Evolutionary conservation across 2,888 invertebrate genomes (phyloP).

Genomic region (Prosapia bicincta): DNA sequence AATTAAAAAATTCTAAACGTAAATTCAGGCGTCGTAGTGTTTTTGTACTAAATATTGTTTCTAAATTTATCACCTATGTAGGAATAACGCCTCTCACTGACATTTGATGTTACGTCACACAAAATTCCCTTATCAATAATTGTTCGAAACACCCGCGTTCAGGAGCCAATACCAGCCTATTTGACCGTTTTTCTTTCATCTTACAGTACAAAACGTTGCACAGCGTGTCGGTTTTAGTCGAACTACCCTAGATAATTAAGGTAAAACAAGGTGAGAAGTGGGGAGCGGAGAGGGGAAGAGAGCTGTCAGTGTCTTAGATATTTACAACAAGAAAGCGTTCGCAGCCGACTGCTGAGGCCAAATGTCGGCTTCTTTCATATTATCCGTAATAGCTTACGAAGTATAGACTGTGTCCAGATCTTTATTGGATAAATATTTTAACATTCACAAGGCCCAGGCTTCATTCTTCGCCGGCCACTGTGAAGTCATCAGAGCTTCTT

Average conservation of each 20-base stretch:
- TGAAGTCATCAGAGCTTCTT: neutral
- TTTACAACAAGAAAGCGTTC: neutral
- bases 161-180: no score
- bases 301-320: neutral
- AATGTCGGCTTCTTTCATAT: neutral
- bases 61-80: no score
- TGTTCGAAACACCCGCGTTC: no score
- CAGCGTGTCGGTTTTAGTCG: no score
- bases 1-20: no score
- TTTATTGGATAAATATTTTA: neutral
- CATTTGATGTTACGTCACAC: no score
- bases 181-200: no score
- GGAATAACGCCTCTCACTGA: no score
- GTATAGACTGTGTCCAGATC: neutral
- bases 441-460: neutral
- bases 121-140: no score
- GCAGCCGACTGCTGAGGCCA: neutral
- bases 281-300: neutral
- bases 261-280: neutral
- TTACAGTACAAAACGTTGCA: no score
- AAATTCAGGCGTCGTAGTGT: no score
- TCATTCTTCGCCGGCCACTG: neutral
- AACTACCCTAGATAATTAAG: neutral
- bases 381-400: neutral
- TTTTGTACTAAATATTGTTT: no score